These are phyloP conservation scores for Oopsacas minuta DNA, from an alignment of 37 sponge, comb jelly and placozoan species.

Conservation along the genomic window DNA sequence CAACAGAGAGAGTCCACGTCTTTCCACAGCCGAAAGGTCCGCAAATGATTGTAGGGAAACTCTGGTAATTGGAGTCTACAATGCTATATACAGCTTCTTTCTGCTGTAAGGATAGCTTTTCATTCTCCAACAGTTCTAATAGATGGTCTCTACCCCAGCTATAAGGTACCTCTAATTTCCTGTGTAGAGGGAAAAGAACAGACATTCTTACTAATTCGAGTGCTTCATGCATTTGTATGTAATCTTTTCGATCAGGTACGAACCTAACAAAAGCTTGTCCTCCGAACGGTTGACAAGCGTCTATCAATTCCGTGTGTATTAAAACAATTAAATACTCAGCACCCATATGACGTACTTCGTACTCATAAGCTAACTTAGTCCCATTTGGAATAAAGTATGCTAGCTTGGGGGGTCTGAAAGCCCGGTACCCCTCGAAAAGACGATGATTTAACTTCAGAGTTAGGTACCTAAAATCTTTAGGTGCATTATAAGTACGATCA, in stretches of 20 bases:
- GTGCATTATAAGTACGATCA: neutral
- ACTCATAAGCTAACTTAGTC: neutral
- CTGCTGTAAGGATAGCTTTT: neutral
- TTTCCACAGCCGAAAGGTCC: neutral
- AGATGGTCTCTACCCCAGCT: neutral
- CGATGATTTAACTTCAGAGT: neutral
- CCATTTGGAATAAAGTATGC: neutral
- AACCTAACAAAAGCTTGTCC: neutral
- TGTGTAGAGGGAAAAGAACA: neutral
- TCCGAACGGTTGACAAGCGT: neutral
- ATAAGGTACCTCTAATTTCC: neutral
- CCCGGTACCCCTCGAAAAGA: neutral
- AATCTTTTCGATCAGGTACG: neutral
- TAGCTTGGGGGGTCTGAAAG: neutral
- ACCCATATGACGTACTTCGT: neutral
- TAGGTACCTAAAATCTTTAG: neutral
- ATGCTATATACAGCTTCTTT: conserved; percentile 5
- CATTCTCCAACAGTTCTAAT: neutral
- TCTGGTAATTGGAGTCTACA: neutral
- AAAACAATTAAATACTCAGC: neutral
- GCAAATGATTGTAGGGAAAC: neutral
- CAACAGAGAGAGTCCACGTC: neutral
- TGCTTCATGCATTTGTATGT: neutral
- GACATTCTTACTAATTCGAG: neutral
- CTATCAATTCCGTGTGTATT: neutral